phyloP scores from a whole-genome alignment of 2,797 vertebrate species.

The Lagocephalus sceleratus region DNA sequence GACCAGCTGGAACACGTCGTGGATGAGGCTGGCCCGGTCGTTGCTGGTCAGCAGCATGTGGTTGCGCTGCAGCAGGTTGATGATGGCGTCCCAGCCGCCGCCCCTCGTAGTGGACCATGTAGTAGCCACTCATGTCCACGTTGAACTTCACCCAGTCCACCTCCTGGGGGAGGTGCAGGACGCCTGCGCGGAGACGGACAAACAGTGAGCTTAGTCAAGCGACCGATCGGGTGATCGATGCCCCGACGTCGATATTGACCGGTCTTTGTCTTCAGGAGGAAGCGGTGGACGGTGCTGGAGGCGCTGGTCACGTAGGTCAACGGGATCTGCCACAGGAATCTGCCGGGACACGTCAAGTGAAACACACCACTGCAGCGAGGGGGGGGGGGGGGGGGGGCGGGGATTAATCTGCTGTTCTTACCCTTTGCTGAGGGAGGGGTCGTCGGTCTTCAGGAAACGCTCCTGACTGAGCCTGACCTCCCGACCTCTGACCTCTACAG shows the following conservation, averaged over 20 bases:
- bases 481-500: conserved; percentile 79
- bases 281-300: conserved; percentile 75
- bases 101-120: conserved; percentile 88
- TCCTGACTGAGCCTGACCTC: conserved; percentile 84
- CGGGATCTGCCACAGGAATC: conserved; percentile 88
- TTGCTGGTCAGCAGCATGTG: conserved; percentile 82
- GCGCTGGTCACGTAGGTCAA: conserved; percentile 87
- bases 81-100: conserved; percentile 83
- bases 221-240: neutral
- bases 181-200: conserved; percentile 62
- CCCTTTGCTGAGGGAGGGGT: conserved; percentile 67
- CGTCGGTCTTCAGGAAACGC: conserved; percentile 76
- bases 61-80: conserved; percentile 75
- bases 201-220: neutral
- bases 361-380: no score
- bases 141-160: conserved; percentile 94
- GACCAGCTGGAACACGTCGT: conserved; percentile 88
- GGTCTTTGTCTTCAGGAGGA: conserved; percentile 82
- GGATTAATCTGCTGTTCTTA: conserved; percentile 45
- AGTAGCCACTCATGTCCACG: conserved; percentile 89
- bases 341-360: conserved; percentile 36
- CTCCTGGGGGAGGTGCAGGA: conserved; percentile 81
- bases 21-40: conserved; percentile 87
- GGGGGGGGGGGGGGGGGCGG: no score
- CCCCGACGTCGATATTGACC: conserved; percentile 63